phyloP scores from a whole-genome alignment of 2,113 vertebrate species.

The Tachycineta bicolor region DNA sequence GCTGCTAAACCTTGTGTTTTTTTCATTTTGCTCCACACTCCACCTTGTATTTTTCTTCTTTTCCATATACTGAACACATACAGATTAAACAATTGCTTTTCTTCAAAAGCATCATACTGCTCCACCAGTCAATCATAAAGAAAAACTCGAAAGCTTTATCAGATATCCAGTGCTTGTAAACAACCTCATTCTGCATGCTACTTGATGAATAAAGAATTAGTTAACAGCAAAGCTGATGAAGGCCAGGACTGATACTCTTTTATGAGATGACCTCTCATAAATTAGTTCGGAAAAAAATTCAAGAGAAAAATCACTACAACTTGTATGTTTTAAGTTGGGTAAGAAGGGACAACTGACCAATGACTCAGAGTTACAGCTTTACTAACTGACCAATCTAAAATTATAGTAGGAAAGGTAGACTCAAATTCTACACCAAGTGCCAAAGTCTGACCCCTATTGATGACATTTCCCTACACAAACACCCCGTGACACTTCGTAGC shows the following conservation, averaged over 20 bases:
- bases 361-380: background rate
- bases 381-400: background rate
- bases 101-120: background rate
- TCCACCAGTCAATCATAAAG: background rate
- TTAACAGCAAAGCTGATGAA: background rate
- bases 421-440: background rate
- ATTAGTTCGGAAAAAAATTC: background rate
- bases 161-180: background rate
- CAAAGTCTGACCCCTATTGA: background rate
- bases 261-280: background rate
- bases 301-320: background rate
- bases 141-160: background rate
- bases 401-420: background rate
- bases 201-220: background rate
- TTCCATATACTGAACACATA: background rate
- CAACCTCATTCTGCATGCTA: background rate
- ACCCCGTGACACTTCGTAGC: accelerated
- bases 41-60: background rate
- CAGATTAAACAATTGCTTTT: background rate
- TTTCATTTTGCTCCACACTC: background rate
- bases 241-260: background rate
- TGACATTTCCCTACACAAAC: background rate
- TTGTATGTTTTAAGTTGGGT: background rate
- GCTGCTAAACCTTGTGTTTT: background rate
- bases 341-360: background rate